phyloP scores from a whole-genome alignment of 2,797 vertebrate genomes.

The Emydoidea blandingii region DNA sequence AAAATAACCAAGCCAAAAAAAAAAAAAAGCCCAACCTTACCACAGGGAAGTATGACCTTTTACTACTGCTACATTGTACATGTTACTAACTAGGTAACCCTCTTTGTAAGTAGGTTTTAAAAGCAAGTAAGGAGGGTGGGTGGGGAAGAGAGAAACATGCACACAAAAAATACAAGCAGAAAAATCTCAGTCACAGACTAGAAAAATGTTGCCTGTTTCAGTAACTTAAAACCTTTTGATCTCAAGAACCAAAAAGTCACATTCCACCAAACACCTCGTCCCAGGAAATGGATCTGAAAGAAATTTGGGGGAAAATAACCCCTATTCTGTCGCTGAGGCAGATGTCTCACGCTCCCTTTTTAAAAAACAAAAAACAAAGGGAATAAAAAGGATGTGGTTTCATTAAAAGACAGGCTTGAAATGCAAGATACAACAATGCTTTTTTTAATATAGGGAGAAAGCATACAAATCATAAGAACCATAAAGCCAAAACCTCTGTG shows the following conservation, averaged over 20 bases:
- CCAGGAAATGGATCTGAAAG: not conserved
- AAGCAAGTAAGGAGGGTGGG: not conserved
- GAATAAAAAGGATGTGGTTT: not conserved
- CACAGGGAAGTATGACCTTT: slow-evolving; percentile 60
- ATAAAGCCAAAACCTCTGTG: not conserved
- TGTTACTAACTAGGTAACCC: no score
- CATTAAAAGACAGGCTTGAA: not conserved
- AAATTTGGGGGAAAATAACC: not conserved
- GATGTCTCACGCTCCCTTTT: not conserved
- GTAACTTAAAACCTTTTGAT: not conserved
- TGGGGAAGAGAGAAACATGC: no score
- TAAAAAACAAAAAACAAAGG: not conserved
- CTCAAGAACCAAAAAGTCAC: not conserved
- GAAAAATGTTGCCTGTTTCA: not conserved
- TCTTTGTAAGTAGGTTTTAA: not conserved
- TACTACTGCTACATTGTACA: slow-evolving; percentile 10
- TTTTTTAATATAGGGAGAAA: not conserved
- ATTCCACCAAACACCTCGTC: not conserved
- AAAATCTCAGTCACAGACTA: not conserved
- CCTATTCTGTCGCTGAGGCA: not conserved
- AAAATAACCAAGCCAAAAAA: slow-evolving; percentile 66
- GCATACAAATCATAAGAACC: not conserved
- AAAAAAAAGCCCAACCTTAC: not conserved
- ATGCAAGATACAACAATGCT: not conserved
- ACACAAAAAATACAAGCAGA: not conserved